Percentiles rank a stretch among this genome's conserved stretches.
Evolutionary conservation across 2,797 vertebrate species (phyloP).

Genomic region (Halcyon chelicuti): DNA sequence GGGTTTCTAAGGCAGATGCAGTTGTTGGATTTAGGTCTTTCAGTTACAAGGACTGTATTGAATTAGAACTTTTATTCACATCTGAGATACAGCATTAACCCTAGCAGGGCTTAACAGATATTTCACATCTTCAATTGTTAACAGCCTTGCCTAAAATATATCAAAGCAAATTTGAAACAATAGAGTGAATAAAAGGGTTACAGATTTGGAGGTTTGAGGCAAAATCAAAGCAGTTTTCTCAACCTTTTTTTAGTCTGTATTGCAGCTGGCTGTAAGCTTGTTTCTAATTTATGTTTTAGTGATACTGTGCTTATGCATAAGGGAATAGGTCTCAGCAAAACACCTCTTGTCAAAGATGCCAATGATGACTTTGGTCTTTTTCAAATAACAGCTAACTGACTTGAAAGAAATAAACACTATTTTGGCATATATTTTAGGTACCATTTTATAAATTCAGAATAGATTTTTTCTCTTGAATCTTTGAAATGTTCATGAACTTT

Average conservation of each 20-base stretch:
- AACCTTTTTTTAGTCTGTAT: not conserved
- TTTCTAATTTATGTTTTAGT: not conserved
- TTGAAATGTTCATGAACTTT: not conserved
- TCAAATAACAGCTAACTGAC: not conserved
- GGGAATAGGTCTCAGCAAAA: not conserved
- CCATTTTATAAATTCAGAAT: not conserved
- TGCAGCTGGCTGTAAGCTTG: not conserved
- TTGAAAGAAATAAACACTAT: not conserved
- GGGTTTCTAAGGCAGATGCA: too few species aligned
- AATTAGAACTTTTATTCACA: too few species aligned
- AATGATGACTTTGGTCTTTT: not conserved
- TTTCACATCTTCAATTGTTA: too few species aligned
- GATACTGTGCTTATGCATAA: not conserved
- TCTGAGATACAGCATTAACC: too few species aligned
- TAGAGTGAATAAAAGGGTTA: not conserved
- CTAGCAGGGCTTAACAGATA: too few species aligned
- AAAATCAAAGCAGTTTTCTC: not conserved
- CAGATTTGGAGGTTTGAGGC: not conserved
- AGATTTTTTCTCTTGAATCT: not conserved
- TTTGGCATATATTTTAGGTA: not conserved
- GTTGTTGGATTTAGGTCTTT: too few species aligned
- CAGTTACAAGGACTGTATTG: too few species aligned
- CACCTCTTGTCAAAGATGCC: not conserved
- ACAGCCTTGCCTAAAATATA: too few species aligned
- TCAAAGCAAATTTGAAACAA: too few species aligned